Evolutionary conservation across 2,888 invertebrate species (phyloP), one percentile per base, ranked within the genome.

Genomic region (Strigamia maritima): DNA sequence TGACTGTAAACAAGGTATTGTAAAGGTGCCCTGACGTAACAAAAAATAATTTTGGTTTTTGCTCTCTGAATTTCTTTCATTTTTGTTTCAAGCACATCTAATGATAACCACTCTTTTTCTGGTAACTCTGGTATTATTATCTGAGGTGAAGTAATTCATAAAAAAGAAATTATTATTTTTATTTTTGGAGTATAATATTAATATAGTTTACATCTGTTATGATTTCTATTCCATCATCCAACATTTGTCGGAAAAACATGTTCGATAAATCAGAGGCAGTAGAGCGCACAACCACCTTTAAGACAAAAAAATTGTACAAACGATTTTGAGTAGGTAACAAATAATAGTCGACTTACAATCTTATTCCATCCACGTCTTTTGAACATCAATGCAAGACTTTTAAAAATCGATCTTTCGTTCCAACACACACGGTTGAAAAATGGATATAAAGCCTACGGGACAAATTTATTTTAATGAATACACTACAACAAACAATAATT

Each of bases 1-100:
- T 78, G 78, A 31, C 65, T 78, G 31, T 26, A 65, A 26, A 78
- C 60, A 19, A 78, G 65, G 19, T 78, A 78, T 65, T 78, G 78
- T 4, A 78, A 16, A 7, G 78, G 78, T 16, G 78, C 78, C 31
- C 60, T 22, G 54, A 78, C 78, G 14, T 78, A 78, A 65, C 65
- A 31, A 31, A 78, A 78, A n/a, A 78, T 65, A 19, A 78, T 78
- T 78, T 40, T 78, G 14, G 60, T 78, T 22, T 38, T 31, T 12
- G 60, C 65, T 14, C 54, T 65, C n/a, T 28, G 16, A 10, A 78
- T 78, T 28, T 28, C 35, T 6, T n/a, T n/a, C 78, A 78, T 78
- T 78, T 78, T 65, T 14, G 44, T 49, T 49, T 77, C 16, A 4
- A 77, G n/a, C n/a, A 77, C 28, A 24, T 77, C 40, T 22, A 44